These are phyloP conservation scores for Synergus laeviventris DNA, from an alignment of 2,888 invertebrate species.

Conservation along the genomic window DNA sequence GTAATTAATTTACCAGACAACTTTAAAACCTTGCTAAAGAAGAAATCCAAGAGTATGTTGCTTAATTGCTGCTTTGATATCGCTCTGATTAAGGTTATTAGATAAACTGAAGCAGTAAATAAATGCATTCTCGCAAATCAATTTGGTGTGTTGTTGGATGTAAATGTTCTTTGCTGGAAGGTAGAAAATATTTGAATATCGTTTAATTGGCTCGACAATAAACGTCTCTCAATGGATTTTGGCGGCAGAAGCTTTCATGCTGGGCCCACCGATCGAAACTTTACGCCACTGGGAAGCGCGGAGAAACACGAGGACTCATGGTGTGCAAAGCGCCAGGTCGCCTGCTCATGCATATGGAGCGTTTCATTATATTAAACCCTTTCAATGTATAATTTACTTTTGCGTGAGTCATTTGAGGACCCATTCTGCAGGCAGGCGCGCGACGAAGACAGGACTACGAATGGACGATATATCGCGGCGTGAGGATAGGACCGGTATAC, in stretches of 20 bases:
- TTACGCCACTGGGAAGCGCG: conserved; percentile 66
- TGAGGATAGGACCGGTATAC: conserved; percentile 61
- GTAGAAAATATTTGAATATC: conserved; percentile 32
- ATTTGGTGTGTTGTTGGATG: conserved; percentile 31
- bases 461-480: conserved; percentile 50
- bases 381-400: conserved; percentile 83
- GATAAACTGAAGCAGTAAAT: conserved; percentile 21
- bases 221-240: conserved; percentile 33
- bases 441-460: conserved; percentile 53
- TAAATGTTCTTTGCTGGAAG: conserved; percentile 14
- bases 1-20: no score
- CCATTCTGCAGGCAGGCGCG: conserved; percentile 57
- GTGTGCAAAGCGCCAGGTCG: conserved; percentile 68
- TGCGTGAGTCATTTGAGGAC: conserved; percentile 81
- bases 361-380: conserved; percentile 83
- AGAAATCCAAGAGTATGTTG: neutral
- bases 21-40: neutral
- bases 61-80: neutral
- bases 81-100: conserved; percentile 23
- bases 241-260: conserved; percentile 32
- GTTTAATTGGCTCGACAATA: conserved; percentile 35
- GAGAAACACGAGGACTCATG: conserved; percentile 63
- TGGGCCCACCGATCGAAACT: conserved; percentile 32
- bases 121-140: conserved; percentile 18
- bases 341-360: conserved; percentile 81